Percentiles rank a stretch among this genome's conserved stretches.
These are phyloP conservation scores for Patella vulgata DNA, from an alignment of 1,140 invertebrate species.

Conservation along the genomic window DNA sequence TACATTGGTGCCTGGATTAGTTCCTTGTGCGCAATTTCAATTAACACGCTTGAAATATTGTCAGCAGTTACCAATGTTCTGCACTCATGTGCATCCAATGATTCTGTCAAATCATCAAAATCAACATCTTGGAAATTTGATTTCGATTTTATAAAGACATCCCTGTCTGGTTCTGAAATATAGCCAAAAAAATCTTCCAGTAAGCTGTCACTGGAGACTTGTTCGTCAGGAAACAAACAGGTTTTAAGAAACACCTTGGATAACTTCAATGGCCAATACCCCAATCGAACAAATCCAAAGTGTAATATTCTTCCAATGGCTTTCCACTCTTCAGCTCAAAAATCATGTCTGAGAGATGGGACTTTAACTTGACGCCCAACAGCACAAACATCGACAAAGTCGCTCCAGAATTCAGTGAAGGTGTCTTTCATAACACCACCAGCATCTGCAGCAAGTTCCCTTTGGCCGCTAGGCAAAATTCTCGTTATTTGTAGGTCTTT, in stretches of 20 bases:
- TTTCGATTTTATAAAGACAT: constrained; percentile 2
- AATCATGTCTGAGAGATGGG: too few species aligned
- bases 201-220: background rate
- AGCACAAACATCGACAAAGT: background rate
- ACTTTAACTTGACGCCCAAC: too few species aligned
- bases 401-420: background rate
- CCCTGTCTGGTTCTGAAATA: background rate
- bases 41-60: constrained; percentile 2
- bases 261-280: constrained; percentile 13
- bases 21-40: constrained; percentile 19
- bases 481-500: background rate
- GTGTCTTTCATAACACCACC: background rate
- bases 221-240: background rate
- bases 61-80: constrained; percentile 1
- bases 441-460: background rate
- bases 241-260: background rate
- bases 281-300: constrained; percentile 9
- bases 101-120: constrained; percentile 15
- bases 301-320: constrained; percentile 12
- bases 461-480: background rate
- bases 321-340: constrained; percentile 12
- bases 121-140: background rate
- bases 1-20: constrained; percentile 20
- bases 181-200: constrained; percentile 1
- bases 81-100: constrained; percentile 4